A percentile compares a stretch with the other conserved stretches of the same genome.
Evolutionary conservation across 1,140 invertebrate species (phyloP).

Genomic region (Grapholita molesta): DNA sequence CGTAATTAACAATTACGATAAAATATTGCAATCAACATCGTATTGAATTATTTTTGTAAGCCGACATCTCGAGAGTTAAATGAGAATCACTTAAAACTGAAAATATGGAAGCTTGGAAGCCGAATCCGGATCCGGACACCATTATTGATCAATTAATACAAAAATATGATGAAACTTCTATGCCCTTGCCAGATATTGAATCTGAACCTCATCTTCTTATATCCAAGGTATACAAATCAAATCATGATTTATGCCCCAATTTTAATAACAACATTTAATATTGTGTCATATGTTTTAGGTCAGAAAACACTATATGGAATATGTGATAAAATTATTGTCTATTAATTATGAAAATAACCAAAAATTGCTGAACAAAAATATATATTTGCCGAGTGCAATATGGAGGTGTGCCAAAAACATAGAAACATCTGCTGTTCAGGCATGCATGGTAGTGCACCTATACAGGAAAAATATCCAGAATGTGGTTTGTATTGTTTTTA

Average conservation of each 20-base stretch:
- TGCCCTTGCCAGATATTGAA: conserved; percentile 60
- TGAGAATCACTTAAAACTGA: background rate
- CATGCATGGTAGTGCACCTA: conserved; percentile 65
- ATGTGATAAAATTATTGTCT: conserved; percentile 63
- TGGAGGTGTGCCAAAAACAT: conserved; percentile 70
- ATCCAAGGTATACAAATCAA: conserved; percentile 43
- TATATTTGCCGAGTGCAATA: conserved; percentile 69
- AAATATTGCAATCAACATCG: background rate
- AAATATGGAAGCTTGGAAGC: background rate
- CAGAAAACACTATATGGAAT: conserved; percentile 71
- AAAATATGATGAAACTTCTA: conserved; percentile 49
- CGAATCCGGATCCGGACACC: conserved; percentile 30
- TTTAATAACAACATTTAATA: conserved; percentile 15
- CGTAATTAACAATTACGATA: too few relatives aligned
- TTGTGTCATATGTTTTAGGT: conserved; percentile 46
- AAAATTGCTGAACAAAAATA: conserved; percentile 58
- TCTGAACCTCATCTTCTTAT: conserved; percentile 61
- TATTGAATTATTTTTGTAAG: background rate
- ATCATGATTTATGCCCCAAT: background rate
- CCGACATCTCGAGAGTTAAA: too few relatives aligned
- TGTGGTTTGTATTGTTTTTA: conserved; percentile 38
- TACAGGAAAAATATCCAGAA: conserved; percentile 62
- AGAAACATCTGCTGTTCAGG: conserved; percentile 63
- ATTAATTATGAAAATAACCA: conserved; percentile 67
- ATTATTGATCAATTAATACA: conserved; percentile 48